Evolutionary conservation across 2,797 vertebrate genomes (phyloP).

Genomic region (Numenius phaeopus): DNA sequence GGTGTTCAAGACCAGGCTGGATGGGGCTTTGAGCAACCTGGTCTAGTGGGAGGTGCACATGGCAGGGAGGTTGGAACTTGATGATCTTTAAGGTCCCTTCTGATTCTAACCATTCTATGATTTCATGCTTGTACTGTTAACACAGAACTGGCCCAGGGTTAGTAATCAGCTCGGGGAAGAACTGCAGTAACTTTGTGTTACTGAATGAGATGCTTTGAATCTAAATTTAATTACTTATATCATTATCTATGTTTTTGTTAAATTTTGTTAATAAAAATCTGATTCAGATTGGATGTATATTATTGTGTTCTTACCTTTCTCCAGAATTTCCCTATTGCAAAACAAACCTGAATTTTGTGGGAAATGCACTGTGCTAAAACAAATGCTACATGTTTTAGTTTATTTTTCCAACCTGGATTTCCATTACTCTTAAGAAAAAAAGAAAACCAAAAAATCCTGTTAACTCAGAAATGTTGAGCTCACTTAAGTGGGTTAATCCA

Average conservation of each 20-base stretch:
- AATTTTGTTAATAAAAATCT: not conserved
- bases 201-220: not conserved
- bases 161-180: not conserved
- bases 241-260: fast-evolving
- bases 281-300: not conserved
- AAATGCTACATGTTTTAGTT: not conserved
- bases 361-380: not conserved
- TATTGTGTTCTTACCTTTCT: not conserved
- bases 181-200: not conserved
- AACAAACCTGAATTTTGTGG: not conserved
- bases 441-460: not conserved
- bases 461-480: not conserved
- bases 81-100: not conserved
- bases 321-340: not conserved
- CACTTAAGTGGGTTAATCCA: not conserved
- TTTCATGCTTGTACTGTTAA: not conserved
- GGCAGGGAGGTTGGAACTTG: not conserved
- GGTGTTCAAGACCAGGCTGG: not conserved
- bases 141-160: not conserved
- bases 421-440: not conserved
- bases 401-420: not conserved
- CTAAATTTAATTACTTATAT: not conserved
- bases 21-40: not conserved
- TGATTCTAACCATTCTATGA: not conserved
- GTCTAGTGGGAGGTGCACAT: not conserved